phyloP scores from a whole-genome alignment of 2,888 invertebrate genomes.

The Leucophenga maculata region DNA sequence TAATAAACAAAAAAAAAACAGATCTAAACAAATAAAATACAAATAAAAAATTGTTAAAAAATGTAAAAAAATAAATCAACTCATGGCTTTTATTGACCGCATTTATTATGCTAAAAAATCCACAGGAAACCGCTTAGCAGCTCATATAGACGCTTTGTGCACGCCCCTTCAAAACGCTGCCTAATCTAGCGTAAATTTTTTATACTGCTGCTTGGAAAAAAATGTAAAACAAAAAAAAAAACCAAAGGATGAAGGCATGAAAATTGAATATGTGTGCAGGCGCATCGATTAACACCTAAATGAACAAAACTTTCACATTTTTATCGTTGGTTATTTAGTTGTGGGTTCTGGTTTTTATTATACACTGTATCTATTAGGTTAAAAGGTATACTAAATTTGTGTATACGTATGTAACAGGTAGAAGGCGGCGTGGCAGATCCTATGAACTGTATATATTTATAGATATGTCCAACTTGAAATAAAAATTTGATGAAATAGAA shows the following conservation, averaged over 20 bases:
- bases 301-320: conserved; percentile 19
- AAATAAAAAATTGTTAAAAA: conserved; percentile 48
- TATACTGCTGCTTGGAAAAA: conserved; percentile 29
- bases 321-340: background rate
- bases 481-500: no score
- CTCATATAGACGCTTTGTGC: background rate
- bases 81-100: conserved; percentile 14
- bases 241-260: conserved; percentile 20
- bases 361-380: no score
- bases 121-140: background rate
- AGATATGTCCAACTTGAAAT: no score
- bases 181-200: conserved; percentile 62
- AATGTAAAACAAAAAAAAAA: conserved; percentile 26
- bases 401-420: no score
- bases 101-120: background rate
- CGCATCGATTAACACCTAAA: conserved; percentile 56
- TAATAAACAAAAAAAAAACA: conserved; percentile 33
- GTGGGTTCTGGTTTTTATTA: background rate
- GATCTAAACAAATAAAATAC: conserved; percentile 32
- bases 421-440: no score
- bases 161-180: conserved; percentile 34
- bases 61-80: conserved; percentile 24
- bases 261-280: conserved; percentile 34
- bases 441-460: no score
- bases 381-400: no score